Conservation (phyloP, 1,140 invertebrate species). For the Berghia stephanieae region DNA sequence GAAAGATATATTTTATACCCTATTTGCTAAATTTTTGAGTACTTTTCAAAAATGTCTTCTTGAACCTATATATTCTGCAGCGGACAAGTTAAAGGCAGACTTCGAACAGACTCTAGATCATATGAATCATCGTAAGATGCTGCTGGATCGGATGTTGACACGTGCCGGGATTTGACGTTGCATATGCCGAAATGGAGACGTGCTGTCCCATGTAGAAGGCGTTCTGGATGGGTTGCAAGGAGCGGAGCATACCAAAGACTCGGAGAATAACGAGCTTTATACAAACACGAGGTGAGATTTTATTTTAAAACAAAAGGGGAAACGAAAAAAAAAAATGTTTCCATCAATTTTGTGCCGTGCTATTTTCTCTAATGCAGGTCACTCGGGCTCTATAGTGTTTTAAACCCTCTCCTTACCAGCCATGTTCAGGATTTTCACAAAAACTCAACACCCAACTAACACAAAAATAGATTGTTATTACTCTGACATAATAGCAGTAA, state of each 20-base stretch:
- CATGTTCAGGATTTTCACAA: no score
- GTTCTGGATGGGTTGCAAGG: constrained; percentile 50
- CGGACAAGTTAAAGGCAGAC: constrained; percentile 83
- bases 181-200: constrained; percentile 85
- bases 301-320: no score
- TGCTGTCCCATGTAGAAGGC: constrained; percentile 87
- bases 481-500: no score
- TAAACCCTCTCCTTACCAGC: no score
- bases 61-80: constrained; percentile 69
- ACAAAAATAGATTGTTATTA: no score
- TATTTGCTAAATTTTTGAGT: not conserved
- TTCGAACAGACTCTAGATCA: constrained; percentile 86
- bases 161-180: constrained; percentile 89
- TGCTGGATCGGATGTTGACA: constrained; percentile 86
- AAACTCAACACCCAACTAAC: no score
- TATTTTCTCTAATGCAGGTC: no score
- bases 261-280: constrained; percentile 89
- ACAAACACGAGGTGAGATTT: constrained; percentile 94
- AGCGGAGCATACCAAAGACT: constrained; percentile 75
- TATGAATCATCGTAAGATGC: constrained; percentile 82
- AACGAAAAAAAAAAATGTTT: no score
- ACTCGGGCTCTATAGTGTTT: no score
- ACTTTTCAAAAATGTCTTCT: no score
- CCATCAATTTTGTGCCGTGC: no score
- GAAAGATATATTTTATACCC: no score